Base-by-base conservation (phyloP, 1,140 invertebrate genomes). In the Conus ventricosus region DNA sequence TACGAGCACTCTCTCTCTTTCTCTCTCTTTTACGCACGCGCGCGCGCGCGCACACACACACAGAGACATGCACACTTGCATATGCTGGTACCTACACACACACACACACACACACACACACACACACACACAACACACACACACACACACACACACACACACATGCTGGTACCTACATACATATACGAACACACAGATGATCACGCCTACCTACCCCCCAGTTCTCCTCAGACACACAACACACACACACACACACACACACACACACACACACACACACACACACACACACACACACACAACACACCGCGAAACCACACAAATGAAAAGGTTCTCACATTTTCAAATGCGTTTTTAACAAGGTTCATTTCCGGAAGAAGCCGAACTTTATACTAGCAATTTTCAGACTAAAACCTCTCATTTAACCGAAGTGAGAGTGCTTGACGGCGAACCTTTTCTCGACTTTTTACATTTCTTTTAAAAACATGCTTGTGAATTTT, bases 31-130 rank as follows among this genome's bases (percentile, higher is more conserved):
- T 3, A 39, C 39, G 39, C 39, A 3, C 39, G 39, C 39, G n/a
- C 60, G 90, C 13, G 87, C 87, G 51, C 84, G 63, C 23, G 85
- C 76, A 51, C 78, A 88, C 13, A 81, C 91, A 51, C n/a, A 80
- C n/a, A 80, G 8, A n/a, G n/a, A 90, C 11, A 88, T 85, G 39
- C 84, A 75, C 15, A 84, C 76, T 27, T 67, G 88, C 13, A 81
- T 90, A 51, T 7, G 39, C 25, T 39, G 10, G 51, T 27, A 81
- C 78, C 6, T 13, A 81, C 27, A 81, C 78, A 51, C 10, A 81
- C 78, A 81, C 78, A 81, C 25, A 53, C 78, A 81, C 78, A 53
- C 78, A 81, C 78, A 53, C 78, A 39, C 25, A 53, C 78, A 51
- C 78, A 81, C 25, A 81, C 78, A 81, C 78, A 81, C 78, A 81